Conservation (phyloP, 2,113 vertebrate species). For the Sus scrofa region T2T-Sscrofa CM000825.6:8422001-8422500, state of each 20-base stretch:
- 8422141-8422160: background rate
- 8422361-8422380: background rate
- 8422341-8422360: background rate
- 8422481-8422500: too few species aligned
- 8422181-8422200: background rate
- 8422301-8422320: background rate
- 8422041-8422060: background rate
- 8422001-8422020: constrained; percentile 51
- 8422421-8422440: background rate
- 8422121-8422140: background rate
- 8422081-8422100: constrained; percentile 36
- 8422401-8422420: background rate
- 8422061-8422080: background rate
- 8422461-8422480: too few species aligned
- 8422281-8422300: background rate
- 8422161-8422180: too few species aligned
- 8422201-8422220: accelerated
- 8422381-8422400: background rate
- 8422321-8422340: background rate
- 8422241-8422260: background rate
- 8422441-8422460: background rate
- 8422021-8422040: background rate
- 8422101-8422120: background rate
- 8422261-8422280: background rate
- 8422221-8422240: background rate